Percentiles rank a stretch among this genome's conserved stretches.
phyloP scores from a whole-genome alignment of 2,113 vertebrate genomes.

The Ailuropoda melanoleuca region DNA sequence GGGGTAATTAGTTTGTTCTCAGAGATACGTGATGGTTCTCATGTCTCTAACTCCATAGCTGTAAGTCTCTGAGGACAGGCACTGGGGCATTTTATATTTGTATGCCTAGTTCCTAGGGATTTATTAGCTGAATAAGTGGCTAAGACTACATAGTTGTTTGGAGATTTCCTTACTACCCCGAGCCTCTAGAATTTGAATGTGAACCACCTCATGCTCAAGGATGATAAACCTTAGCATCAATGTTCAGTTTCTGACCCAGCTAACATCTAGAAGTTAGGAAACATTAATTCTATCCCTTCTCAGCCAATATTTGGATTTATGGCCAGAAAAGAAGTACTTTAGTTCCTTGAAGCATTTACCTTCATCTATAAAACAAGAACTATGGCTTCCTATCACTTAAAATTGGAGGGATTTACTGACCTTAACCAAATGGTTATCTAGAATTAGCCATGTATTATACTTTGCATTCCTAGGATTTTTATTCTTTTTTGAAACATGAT shows the following conservation, averaged over 20 bases:
- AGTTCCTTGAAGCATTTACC: conserved; percentile 49
- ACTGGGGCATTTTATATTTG: not conserved
- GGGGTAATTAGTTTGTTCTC: not conserved
- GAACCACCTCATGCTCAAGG: not conserved
- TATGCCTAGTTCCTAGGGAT: not conserved
- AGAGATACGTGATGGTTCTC: not conserved
- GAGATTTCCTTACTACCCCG: not conserved
- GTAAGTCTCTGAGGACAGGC: not conserved
- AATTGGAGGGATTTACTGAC: conserved; percentile 52
- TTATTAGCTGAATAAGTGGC: not conserved
- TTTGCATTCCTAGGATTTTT: conserved; percentile 26
- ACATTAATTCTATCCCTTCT: conserved; percentile 49
- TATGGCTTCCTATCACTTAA: conserved; percentile 39
- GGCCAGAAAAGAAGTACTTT: conserved; percentile 49
- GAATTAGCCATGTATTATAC: conserved; percentile 43
- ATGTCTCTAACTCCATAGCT: not conserved
- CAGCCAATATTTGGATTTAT: conserved; percentile 54
- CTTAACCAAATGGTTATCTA: conserved; percentile 54
- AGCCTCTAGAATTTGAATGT: not conserved
- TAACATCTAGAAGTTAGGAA: conserved; percentile 37
- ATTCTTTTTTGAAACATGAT: conserved; percentile 48
- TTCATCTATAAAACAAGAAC: conserved; percentile 58
- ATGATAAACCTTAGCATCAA: not conserved
- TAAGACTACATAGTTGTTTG: not conserved
- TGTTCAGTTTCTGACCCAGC: conserved; percentile 12